Percentiles rank a stretch among this genome's conserved stretches.
Conservation (phyloP, 1,140 invertebrate species). For the Trichonephila clavata region DNA sequence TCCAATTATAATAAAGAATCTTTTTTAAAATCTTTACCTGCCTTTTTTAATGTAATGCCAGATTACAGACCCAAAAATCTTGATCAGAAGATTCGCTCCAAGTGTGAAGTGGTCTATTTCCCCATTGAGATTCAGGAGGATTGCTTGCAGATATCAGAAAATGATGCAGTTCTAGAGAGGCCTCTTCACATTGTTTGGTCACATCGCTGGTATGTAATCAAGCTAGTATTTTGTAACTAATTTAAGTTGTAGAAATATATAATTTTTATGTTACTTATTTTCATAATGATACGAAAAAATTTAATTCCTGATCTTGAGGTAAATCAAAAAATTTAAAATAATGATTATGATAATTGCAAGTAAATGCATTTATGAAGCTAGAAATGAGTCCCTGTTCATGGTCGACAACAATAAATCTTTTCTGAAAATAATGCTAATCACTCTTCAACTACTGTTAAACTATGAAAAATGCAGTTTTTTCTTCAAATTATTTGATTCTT, state of each 20-base stretch:
- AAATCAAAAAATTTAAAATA: too few relatives aligned
- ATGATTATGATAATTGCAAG: too few relatives aligned
- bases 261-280: too few relatives aligned
- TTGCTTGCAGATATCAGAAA: not conserved
- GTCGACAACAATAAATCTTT: too few relatives aligned
- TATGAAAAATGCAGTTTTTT: too few relatives aligned
- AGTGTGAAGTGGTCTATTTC: slow-evolving; percentile 87
- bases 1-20: slow-evolving; percentile 87
- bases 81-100: slow-evolving; percentile 83
- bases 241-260: not conserved
- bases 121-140: slow-evolving; percentile 79
- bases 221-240: not conserved
- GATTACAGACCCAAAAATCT: slow-evolving; percentile 84
- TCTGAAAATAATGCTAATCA: too few relatives aligned
- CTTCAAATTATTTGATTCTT: too few relatives aligned
- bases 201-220: slow-evolving; percentile 85
- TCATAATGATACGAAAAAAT: too few relatives aligned
- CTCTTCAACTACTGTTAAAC: too few relatives aligned
- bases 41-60: slow-evolving; percentile 86
- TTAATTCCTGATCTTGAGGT: too few relatives aligned
- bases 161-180: not conserved
- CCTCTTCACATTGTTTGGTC: slow-evolving; percentile 87
- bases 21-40: slow-evolving; percentile 85
- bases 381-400: too few relatives aligned
- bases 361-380: too few relatives aligned